Evolutionary conservation across 2,888 invertebrate genomes (phyloP).

Genomic region (Myopa tessellatipennis): DNA sequence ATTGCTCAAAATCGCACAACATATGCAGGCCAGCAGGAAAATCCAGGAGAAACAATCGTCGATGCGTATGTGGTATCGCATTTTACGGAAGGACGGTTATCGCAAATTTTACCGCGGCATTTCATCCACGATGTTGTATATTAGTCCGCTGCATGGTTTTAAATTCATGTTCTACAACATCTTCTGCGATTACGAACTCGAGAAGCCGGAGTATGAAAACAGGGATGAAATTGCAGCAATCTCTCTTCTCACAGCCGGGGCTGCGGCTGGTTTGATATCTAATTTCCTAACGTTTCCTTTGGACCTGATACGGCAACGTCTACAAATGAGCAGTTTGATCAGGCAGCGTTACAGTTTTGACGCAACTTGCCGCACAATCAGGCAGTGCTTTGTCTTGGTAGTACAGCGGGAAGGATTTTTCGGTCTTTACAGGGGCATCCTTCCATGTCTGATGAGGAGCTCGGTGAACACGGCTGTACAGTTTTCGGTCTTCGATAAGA

Average conservation of each 20-base stretch:
- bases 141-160: neutral
- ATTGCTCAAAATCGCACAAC: neutral
- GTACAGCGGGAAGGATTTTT: slow-evolving; percentile 18
- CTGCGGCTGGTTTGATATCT: slow-evolving; percentile 18
- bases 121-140: neutral
- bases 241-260: slow-evolving; percentile 10
- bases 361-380: slow-evolving; percentile 9
- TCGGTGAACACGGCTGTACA: slow-evolving; percentile 34
- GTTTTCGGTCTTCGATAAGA: slow-evolving; percentile 37
- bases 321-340: neutral
- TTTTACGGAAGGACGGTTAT: neutral
- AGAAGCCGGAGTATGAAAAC: neutral
- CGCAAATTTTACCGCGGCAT: slow-evolving; percentile 7
- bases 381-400: slow-evolving; percentile 21
- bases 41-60: neutral
- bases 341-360: slow-evolving; percentile 18
- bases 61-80: neutral
- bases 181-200: slow-evolving; percentile 10
- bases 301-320: slow-evolving; percentile 10
- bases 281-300: slow-evolving; percentile 21
- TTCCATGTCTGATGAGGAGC: slow-evolving; percentile 32
- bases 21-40: neutral
- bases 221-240: slow-evolving; percentile 14
- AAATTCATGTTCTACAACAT: slow-evolving; percentile 21
- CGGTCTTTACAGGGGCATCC: slow-evolving; percentile 38